Conservation (phyloP, 2,113 vertebrate species). For the Siniperca knerii region DNA sequence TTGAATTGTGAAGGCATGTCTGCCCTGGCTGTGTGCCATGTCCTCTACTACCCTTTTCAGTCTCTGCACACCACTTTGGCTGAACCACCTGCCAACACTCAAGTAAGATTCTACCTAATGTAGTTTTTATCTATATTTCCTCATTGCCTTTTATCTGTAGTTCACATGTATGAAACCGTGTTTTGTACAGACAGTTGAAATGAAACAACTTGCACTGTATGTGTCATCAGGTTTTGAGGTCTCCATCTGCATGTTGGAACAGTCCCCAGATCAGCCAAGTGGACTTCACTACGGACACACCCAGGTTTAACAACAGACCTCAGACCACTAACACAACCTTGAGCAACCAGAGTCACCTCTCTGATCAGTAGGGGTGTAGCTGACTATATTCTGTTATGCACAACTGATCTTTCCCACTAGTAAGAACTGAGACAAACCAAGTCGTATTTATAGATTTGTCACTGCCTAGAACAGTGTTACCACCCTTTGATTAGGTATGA, state of each 20-base stretch:
- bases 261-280: slow-evolving; percentile 31
- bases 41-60: slow-evolving; percentile 86
- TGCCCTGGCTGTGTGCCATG: slow-evolving; percentile 84
- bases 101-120: slow-evolving; percentile 40
- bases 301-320: slow-evolving; percentile 1
- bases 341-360: slow-evolving; percentile 2
- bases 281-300: neutral
- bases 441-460: neutral
- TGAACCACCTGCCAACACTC: slow-evolving; percentile 45
- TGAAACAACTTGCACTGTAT: neutral
- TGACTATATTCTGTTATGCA: neutral
- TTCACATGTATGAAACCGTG: neutral
- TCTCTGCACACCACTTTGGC: slow-evolving; percentile 78
- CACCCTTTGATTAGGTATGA: neutral
- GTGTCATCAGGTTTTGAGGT: slow-evolving; percentile 37
- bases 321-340: neutral
- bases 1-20: slow-evolving; percentile 86
- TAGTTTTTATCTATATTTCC: neutral
- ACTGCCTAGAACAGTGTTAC: neutral
- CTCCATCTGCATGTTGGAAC: slow-evolving; percentile 4
- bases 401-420: neutral
- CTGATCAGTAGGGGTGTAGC: slow-evolving; percentile 39
- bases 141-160: neutral
- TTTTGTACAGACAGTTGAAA: neutral
- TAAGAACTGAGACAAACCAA: neutral